Evolutionary conservation across 64 coral and sea anemone genomes (phyloP).

Genomic region (Dendrophyllia cribrosa): DNA sequence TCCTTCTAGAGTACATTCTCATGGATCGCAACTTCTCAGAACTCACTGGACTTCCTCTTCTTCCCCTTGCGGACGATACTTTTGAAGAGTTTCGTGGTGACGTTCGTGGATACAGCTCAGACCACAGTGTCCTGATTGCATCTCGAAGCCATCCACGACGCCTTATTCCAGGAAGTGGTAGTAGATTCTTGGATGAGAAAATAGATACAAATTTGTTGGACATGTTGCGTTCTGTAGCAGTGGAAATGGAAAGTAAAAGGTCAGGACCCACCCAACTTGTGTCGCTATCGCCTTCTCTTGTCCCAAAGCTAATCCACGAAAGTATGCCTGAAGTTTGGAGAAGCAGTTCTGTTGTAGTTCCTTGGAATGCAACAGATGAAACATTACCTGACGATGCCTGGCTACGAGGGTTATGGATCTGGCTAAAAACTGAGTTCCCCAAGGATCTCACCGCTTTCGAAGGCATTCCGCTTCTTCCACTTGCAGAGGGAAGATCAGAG

Average conservation of each 20-base stretch:
- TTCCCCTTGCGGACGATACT: conserved; percentile 82
- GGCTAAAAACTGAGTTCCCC: conserved; percentile 83
- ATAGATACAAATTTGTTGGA: conserved; percentile 53
- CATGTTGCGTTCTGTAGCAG: conserved; percentile 37
- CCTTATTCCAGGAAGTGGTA: conserved; percentile 60
- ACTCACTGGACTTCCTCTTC: conserved; percentile 81
- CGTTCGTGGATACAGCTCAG: conserved; percentile 48
- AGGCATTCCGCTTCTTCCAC: conserved; percentile 77
- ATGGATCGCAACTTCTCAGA: conserved; percentile 81
- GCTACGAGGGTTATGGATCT: conserved; percentile 87
- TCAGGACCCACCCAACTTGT: conserved; percentile 74
- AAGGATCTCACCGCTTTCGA: conserved; percentile 86
- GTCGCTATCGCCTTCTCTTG: conserved; percentile 38
- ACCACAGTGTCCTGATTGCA: conserved; percentile 60
- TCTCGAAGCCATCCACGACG: conserved; percentile 64
- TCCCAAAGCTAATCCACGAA: conserved; percentile 45
- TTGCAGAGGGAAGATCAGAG: conserved; percentile 44
- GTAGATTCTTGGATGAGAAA: conserved; percentile 79
- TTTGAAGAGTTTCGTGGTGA: conserved; percentile 78
- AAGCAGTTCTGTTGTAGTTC: conserved; percentile 40
- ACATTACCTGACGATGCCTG: conserved; percentile 69
- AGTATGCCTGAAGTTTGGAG: conserved; percentile 51
- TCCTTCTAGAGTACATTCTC: conserved; percentile 80
- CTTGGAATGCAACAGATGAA: conserved; percentile 69
- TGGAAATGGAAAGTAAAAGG: conserved; percentile 56